phyloP scores from a whole-genome alignment of 2,797 vertebrate genomes.

The Periparus ater region DNA sequence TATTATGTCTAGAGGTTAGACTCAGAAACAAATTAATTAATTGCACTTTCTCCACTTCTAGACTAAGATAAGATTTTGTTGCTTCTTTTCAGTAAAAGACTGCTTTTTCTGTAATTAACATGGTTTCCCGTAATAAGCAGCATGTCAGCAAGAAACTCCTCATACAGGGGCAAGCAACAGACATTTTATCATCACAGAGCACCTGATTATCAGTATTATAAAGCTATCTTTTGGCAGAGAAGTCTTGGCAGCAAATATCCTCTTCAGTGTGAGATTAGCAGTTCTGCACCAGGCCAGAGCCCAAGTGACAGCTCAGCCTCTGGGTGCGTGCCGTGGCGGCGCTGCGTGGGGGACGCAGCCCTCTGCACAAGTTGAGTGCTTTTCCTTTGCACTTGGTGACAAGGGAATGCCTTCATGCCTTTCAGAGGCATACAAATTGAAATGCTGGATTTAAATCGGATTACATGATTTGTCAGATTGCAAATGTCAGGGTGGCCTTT shows the following conservation, averaged over 20 bases:
- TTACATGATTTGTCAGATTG: neutral
- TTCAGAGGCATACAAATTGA: neutral
- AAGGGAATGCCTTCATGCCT: neutral
- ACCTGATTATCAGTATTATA: slow-evolving; percentile 60
- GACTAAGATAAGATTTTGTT: slow-evolving; percentile 21
- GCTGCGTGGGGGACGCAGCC: fast-evolving
- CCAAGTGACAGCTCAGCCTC: neutral
- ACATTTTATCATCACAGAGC: slow-evolving; percentile 31
- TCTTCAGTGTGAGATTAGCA: slow-evolving; percentile 43
- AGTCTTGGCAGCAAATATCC: slow-evolving; percentile 39
- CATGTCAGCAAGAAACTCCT: slow-evolving; percentile 43
- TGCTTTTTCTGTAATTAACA: slow-evolving; percentile 13
- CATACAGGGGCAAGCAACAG: slow-evolving; percentile 19
- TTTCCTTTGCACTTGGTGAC: neutral
- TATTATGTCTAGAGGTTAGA: slow-evolving; percentile 23
- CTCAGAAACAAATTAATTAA: slow-evolving; percentile 55
- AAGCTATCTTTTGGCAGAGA: slow-evolving; percentile 63
- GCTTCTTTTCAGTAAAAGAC: slow-evolving; percentile 16
- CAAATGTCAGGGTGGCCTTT: neutral
- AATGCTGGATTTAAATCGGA: neutral
- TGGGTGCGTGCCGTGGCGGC: neutral
- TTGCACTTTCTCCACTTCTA: slow-evolving; percentile 49
- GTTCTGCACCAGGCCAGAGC: slow-evolving; percentile 12
- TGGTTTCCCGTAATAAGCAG: neutral
- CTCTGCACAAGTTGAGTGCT: neutral